Percentiles rank a stretch among this genome's conserved stretches.
Conservation (phyloP, 37 sponge, comb jelly and placozoan genomes). For the Bolinopsis microptera region DNA sequence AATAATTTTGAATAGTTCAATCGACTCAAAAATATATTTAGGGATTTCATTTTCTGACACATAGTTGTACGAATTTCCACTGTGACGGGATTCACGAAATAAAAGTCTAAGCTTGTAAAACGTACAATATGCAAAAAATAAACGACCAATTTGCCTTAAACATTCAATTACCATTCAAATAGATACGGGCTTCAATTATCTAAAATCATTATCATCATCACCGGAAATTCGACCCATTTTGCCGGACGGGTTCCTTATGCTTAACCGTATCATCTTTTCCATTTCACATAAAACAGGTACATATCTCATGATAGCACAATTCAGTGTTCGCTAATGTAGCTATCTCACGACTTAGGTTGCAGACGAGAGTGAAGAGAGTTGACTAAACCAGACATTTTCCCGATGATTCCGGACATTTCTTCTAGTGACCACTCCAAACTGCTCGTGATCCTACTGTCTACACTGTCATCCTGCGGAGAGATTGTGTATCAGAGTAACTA, state of each 20-base stretch:
- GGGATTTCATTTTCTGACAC: no score
- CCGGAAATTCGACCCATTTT: no score
- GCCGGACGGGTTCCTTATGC: no score
- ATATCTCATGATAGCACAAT: no score
- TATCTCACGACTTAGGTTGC: slow-evolving; percentile 3
- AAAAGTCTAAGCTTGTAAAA: neutral
- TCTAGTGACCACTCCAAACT: slow-evolving; percentile 34
- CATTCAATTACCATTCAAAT: neutral
- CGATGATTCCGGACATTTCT: neutral
- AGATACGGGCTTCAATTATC: neutral
- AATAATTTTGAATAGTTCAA: neutral
- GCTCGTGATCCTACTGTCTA: slow-evolving; percentile 25
- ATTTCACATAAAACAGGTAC: neutral
- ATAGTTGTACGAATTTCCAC: no score
- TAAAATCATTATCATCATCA: neutral
- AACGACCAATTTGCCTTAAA: neutral
- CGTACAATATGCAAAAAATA: neutral
- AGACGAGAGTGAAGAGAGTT: neutral
- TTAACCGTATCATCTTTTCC: no score
- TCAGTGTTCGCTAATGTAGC: no score
- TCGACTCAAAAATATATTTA: no score
- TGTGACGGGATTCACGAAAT: no score
- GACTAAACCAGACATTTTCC: neutral
- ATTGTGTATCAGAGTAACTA: neutral
- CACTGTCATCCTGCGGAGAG: slow-evolving; percentile 48